These are phyloP conservation scores for Globia sparganii DNA, from an alignment of 2,888 invertebrate genomes.

Conservation along the genomic window DNA sequence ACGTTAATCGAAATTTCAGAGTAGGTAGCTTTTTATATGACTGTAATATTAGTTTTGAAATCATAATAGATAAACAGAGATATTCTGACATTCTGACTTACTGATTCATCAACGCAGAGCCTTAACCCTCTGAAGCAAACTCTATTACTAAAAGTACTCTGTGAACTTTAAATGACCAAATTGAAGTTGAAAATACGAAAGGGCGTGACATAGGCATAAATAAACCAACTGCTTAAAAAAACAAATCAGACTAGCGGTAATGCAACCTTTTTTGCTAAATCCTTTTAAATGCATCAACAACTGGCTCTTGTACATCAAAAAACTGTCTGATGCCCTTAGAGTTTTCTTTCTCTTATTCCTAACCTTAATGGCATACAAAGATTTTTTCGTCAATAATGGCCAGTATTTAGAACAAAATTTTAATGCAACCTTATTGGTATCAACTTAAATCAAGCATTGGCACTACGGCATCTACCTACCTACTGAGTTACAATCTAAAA, in stretches of 20 bases:
- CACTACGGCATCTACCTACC: neutral
- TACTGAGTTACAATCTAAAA: neutral
- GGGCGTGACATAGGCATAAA: neutral
- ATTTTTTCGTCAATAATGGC: neutral
- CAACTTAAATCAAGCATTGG: neutral
- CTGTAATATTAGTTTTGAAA: constrained; percentile 5
- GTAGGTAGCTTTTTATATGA: constrained; percentile 5
- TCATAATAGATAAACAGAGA: neutral
- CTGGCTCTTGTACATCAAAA: neutral
- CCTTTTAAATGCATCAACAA: neutral
- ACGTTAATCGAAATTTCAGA: constrained; percentile 34
- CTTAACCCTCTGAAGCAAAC: neutral
- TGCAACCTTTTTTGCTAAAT: neutral
- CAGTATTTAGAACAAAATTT: neutral
- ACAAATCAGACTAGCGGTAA: neutral
- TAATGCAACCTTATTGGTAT: neutral
- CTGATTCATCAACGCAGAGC: neutral
- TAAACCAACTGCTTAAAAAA: neutral
- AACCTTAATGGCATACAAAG: neutral
- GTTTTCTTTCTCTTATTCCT: constrained; percentile 7
- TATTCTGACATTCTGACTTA: neutral
- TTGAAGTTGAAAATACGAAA: neutral
- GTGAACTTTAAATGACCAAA: too few species aligned
- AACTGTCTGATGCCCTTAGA: neutral
- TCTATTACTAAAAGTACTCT: neutral